These are phyloP conservation scores for Aphis gossypii DNA, from an alignment of 1,140 invertebrate genomes.

Conservation along the genomic window DNA sequence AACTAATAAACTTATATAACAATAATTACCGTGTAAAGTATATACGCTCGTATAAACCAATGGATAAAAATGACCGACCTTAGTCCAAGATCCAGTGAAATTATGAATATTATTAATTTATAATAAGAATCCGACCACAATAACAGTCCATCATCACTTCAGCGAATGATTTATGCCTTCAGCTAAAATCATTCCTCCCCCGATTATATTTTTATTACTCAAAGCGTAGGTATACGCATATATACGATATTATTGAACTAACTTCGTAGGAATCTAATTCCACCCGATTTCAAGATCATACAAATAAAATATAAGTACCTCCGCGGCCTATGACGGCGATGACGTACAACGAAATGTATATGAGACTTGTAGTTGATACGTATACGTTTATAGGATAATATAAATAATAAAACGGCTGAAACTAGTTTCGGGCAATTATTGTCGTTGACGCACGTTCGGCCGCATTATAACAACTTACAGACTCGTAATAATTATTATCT, in stretches of 20 bases:
- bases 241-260: neutral
- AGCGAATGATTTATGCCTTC: neutral
- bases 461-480: neutral
- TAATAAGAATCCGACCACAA: neutral
- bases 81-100: neutral
- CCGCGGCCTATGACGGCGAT: neutral
- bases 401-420: neutral
- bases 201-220: neutral
- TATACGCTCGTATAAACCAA: neutral
- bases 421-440: constrained; percentile 4
- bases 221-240: neutral
- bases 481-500: neutral
- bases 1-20: neutral
- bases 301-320: neutral
- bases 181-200: neutral
- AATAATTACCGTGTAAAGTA: neutral
- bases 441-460: neutral
- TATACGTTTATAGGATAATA: neutral
- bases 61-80: neutral
- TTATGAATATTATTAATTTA: neutral
- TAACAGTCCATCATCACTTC: neutral
- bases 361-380: neutral
- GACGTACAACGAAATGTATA: neutral
- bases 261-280: neutral
- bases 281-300: neutral